Evolutionary conservation across 2,113 vertebrate species (phyloP).

Genomic region (Mobula birostris): DNA sequence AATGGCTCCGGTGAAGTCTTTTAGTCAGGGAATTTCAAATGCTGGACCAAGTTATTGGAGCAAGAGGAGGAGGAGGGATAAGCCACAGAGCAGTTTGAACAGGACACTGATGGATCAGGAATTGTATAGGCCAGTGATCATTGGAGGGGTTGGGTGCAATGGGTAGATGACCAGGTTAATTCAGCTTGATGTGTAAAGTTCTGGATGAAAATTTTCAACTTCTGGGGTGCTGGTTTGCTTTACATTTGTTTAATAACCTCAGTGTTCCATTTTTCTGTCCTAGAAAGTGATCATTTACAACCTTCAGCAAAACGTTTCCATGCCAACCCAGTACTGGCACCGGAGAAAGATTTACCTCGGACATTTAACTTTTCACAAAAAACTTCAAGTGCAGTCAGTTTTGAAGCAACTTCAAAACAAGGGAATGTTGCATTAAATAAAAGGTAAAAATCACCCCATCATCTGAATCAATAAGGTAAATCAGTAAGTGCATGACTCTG

Average conservation of each 20-base stretch:
- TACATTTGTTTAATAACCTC: neutral
- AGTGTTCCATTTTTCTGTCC: neutral
- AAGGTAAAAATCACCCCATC: neutral
- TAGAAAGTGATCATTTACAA: neutral
- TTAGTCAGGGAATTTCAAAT: neutral
- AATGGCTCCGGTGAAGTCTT: neutral
- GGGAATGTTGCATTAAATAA: neutral
- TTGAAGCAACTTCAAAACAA: neutral
- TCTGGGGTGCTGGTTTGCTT: neutral
- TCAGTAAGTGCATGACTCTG: neutral
- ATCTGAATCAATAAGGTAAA: neutral
- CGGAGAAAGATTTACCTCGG: neutral
- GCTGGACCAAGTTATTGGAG: neutral
- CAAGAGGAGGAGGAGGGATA: neutral
- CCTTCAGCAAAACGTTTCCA: neutral
- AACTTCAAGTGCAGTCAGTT: neutral
- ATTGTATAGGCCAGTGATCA: neutral
- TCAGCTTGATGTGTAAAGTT: neutral
- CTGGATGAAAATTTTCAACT: neutral
- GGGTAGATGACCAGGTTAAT: too few species aligned
- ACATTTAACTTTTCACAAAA: conserved; percentile 31
- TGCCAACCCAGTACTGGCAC: neutral
- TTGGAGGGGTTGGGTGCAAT: too few species aligned
- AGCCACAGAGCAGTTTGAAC: neutral
- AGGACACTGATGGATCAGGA: neutral